phyloP scores from a whole-genome alignment of 2,797 vertebrate genomes.

The Lithobates sylvaticus region DNA sequence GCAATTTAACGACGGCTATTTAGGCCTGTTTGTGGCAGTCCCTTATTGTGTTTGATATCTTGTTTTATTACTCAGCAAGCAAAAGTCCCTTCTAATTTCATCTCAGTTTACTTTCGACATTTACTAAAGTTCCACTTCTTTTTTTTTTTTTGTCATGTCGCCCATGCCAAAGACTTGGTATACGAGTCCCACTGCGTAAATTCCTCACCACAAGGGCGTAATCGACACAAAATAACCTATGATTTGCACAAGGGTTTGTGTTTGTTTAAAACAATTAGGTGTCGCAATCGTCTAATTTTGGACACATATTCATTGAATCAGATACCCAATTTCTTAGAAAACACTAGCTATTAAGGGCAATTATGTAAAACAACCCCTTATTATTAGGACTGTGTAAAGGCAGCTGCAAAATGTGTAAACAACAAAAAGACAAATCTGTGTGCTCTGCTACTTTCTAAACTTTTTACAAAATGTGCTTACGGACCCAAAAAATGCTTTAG shows the following conservation, averaged over 20 bases:
- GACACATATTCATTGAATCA: not conserved
- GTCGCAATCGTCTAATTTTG: slow-evolving; percentile 12
- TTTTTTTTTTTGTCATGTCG: not conserved
- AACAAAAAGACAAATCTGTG: not conserved
- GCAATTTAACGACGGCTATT: slow-evolving; percentile 22
- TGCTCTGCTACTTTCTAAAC: slow-evolving; percentile 25
- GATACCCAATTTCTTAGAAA: not conserved
- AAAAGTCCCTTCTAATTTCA: slow-evolving; percentile 19
- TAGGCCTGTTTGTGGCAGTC: slow-evolving; percentile 17
- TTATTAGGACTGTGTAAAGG: slow-evolving; percentile 23
- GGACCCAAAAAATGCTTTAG: not conserved
- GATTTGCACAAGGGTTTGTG: not conserved
- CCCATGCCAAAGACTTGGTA: not conserved
- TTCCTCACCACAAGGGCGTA: not conserved
- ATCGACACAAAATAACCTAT: not conserved
- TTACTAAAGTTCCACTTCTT: slow-evolving; percentile 9
- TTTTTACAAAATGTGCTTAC: slow-evolving; percentile 35
- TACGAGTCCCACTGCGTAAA: not conserved
- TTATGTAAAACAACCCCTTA: slow-evolving; percentile 1
- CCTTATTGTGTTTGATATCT: slow-evolving; percentile 48
- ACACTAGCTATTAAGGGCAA: not conserved
- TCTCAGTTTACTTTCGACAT: slow-evolving; percentile 22
- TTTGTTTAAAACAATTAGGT: slow-evolving; percentile 1
- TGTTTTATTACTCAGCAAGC: slow-evolving; percentile 27
- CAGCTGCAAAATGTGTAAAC: slow-evolving; percentile 3